Percentiles rank a stretch among this genome's conserved stretches.
Conservation (phyloP, 2,797 vertebrate species). For the Bradypodion pumilum region DNA sequence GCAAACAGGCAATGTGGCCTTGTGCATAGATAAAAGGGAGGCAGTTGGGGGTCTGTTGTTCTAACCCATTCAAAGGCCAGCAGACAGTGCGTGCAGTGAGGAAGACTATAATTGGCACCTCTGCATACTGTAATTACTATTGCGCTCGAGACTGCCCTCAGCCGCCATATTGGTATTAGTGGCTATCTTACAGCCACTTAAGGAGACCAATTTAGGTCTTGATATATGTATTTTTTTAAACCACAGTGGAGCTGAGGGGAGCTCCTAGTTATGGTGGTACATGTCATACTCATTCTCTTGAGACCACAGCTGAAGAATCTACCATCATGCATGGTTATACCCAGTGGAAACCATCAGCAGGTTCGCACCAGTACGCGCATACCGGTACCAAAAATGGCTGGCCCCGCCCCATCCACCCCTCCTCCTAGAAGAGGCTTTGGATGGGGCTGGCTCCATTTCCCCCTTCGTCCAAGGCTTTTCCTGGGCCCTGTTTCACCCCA, state of each 20-base stretch:
- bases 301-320: background rate
- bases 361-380: too few relatives aligned
- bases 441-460: too few relatives aligned
- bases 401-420: too few relatives aligned
- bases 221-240: too few relatives aligned
- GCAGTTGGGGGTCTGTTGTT: background rate
- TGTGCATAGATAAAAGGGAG: background rate
- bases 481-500: too few relatives aligned
- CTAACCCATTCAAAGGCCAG: background rate
- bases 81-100: background rate
- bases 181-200: background rate
- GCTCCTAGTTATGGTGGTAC: background rate
- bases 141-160: background rate
- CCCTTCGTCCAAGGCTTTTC: too few relatives aligned
- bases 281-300: background rate
- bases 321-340: background rate
- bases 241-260: too few relatives aligned
- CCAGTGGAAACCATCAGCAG: too few relatives aligned
- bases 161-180: too few relatives aligned
- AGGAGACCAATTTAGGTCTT: background rate
- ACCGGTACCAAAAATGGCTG: too few relatives aligned
- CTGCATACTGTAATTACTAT: background rate
- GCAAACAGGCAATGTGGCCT: background rate
- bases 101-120: background rate
- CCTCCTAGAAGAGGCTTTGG: too few relatives aligned